These are phyloP conservation scores for Hippocampus abdominalis DNA, from an alignment of 2,113 vertebrate species.

Conservation along the genomic window DNA sequence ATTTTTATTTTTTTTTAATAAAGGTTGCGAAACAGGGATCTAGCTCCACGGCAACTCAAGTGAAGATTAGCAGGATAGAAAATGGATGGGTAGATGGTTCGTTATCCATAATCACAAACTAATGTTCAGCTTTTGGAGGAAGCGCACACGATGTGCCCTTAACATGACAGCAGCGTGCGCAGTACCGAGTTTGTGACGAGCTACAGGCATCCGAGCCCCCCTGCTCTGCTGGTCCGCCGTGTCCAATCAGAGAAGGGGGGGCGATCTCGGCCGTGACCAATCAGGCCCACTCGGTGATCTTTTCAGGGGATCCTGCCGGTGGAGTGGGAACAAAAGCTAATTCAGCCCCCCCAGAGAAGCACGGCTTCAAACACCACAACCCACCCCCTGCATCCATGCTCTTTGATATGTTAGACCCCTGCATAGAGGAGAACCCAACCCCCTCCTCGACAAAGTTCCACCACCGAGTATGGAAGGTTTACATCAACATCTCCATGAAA, in stretches of 20 bases:
- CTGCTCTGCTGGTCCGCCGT: constrained; percentile 67
- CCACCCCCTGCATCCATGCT: constrained; percentile 48
- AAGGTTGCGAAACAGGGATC: no score
- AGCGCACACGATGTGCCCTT: background rate
- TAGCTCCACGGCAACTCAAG: no score
- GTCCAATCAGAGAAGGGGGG: constrained; percentile 68
- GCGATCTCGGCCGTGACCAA: constrained; percentile 66
- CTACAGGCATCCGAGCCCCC: constrained; percentile 65
- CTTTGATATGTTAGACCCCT: constrained; percentile 80
- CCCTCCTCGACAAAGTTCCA: constrained; percentile 46
- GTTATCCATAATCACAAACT: background rate
- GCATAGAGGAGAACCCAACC: constrained; percentile 58
- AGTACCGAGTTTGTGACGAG: constrained; percentile 22
- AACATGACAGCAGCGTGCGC: background rate
- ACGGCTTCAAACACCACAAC: constrained; percentile 27
- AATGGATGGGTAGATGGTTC: no score
- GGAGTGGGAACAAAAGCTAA: constrained; percentile 71
- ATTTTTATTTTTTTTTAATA: no score
- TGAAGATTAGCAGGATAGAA: no score
- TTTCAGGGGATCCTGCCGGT: constrained; percentile 75
- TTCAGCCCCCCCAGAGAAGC: constrained; percentile 31
- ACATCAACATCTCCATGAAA: constrained; percentile 1
- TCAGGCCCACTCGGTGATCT: constrained; percentile 67
- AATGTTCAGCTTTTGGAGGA: background rate
- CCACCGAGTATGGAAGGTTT: constrained; percentile 28